Evolutionary conservation across 92 coral and sea anemone species (phyloP), one percentile per base, ranked within the genome.

Genomic region (Heliopora coerulea): DNA sequence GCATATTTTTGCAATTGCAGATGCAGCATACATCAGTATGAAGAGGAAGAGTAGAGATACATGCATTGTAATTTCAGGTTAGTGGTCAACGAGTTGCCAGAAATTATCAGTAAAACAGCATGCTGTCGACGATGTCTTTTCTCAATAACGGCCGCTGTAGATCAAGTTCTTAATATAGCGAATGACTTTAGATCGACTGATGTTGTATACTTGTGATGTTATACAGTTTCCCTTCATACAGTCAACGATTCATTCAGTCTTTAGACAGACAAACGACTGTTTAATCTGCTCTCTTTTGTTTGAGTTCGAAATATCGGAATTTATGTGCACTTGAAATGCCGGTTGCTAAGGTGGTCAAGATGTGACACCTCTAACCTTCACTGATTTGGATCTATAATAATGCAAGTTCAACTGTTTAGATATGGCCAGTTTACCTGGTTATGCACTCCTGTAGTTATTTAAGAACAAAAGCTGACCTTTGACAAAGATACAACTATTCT

Each of bases 21-120:
- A 93, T 78, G 98, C 96, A 8, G 89, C 98, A 10, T 93, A 93
- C 76, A 85, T 89, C 52, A 89, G 93, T 63, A 93, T 93, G 98
- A 93, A 93, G 68, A 79, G 98, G 62, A 86, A 85, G 64, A 87
- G 96, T 18, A 91, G 91, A 62, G 98, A 93, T 72, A 87, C 96
- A 18, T 93, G 98, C 26, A 93, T 93, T 34, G 89, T 93, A 5
- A 93, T 93, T 54, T 93, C 98, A 68, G 98, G 98, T 93, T 32
- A 80, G 89, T 0, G 56, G 11, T 56, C 23, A 39, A 31, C 41
- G 30, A 13, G 29, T 2, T 49, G 24, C 17, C 61, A 52, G 17
- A 54, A 1, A 49, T 52, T 31, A 13, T 44, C 40, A 18, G 37
- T n/a, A n/a, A 20, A 58, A 58, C 19, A 8, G 49, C 56, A 23